Evolutionary conservation across 2,113 vertebrate genomes (phyloP).

Genomic region (Etia nguti): DNA sequence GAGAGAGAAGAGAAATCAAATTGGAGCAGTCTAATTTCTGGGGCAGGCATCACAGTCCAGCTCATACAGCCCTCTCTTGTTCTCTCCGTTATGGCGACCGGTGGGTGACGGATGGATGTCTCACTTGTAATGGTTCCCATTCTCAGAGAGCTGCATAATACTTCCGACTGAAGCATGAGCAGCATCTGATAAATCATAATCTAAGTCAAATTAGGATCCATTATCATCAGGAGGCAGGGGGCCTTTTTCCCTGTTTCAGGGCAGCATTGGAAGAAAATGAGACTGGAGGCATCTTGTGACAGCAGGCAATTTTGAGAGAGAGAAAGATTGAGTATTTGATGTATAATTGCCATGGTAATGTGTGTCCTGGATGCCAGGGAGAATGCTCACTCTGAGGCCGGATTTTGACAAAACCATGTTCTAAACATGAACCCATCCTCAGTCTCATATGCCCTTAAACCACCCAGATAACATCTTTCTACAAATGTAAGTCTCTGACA

Average conservation of each 20-base stretch:
- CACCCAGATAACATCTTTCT: not conserved
- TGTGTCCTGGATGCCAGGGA: slow-evolving; percentile 9
- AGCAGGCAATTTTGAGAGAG: slow-evolving; percentile 46
- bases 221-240: slow-evolving; percentile 49
- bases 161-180: slow-evolving; percentile 25
- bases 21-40: slow-evolving; percentile 52
- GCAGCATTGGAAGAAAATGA: slow-evolving; percentile 24
- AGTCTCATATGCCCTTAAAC: not conserved
- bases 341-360: slow-evolving; percentile 38
- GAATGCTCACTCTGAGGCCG: not conserved
- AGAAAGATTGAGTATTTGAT: slow-evolving; percentile 15
- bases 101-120: slow-evolving; percentile 44
- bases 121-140: slow-evolving; percentile 54
- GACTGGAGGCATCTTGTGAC: slow-evolving; percentile 43
- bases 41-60: slow-evolving; percentile 21
- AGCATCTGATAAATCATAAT: slow-evolving; percentile 62
- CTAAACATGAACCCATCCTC: not conserved
- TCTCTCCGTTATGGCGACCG: not conserved
- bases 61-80: not conserved
- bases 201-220: slow-evolving; percentile 61
- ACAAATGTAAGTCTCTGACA: not conserved
- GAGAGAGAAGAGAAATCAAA: slow-evolving; percentile 36
- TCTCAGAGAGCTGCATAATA: slow-evolving; percentile 45
- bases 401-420: not conserved
- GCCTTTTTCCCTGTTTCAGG: slow-evolving; percentile 17